Conservation (phyloP, 2,888 invertebrate genomes). For the Saturnia japonica region DNA sequence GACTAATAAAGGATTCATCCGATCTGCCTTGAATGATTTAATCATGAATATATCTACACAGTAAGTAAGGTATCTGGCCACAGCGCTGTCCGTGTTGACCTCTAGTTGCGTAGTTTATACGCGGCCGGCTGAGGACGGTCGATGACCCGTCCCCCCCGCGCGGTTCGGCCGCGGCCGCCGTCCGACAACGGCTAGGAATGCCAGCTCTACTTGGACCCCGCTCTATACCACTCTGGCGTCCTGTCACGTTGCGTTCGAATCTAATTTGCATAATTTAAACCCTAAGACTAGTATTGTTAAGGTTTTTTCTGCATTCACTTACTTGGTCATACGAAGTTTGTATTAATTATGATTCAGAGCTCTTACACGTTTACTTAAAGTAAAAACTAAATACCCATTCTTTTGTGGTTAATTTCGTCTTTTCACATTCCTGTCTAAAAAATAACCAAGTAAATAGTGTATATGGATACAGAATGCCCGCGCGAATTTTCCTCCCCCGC, state of each 20-base stretch:
- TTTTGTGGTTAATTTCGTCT: neutral
- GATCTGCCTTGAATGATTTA: neutral
- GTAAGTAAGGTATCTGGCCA: conserved; percentile 19
- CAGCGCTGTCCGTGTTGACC: conserved; percentile 61
- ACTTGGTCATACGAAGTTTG: neutral
- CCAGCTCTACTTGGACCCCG: conserved; percentile 42
- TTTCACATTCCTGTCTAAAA: neutral
- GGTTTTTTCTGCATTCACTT: neutral
- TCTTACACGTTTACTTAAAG: neutral
- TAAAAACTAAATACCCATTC: neutral
- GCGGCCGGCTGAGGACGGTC: conserved; percentile 77
- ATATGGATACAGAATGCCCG: too few relatives aligned
- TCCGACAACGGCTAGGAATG: conserved; percentile 62
- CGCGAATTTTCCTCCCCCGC: too few relatives aligned
- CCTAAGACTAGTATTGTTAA: neutral
- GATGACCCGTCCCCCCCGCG: conserved; percentile 65
- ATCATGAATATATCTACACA: neutral
- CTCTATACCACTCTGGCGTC: conserved; percentile 18
- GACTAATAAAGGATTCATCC: neutral
- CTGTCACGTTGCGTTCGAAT: conserved; percentile 21
- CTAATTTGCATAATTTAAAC: conserved; percentile 18
- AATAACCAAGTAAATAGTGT: neutral
- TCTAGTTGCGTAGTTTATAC: conserved; percentile 79
- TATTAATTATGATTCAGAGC: neutral
- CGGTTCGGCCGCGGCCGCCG: conserved; percentile 18